Percentiles rank a stretch among this genome's conserved stretches.
Conservation (phyloP, 2,797 vertebrate species). For the Balearica regulorum region DNA sequence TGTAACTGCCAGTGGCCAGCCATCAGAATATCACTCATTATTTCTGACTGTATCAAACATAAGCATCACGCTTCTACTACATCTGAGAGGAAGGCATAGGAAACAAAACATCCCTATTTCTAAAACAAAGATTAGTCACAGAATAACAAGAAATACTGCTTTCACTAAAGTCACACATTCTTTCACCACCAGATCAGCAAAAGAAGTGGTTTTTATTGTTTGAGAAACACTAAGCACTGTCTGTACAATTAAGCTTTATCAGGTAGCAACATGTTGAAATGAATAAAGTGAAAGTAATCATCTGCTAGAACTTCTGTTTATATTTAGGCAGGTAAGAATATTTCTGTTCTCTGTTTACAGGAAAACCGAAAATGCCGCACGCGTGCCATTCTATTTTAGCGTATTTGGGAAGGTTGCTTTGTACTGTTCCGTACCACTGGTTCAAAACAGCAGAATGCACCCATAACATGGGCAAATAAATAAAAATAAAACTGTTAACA, state of each 20-base stretch:
- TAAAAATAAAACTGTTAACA: background rate
- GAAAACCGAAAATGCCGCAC: background rate
- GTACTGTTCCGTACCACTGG: background rate
- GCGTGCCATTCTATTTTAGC: accelerated
- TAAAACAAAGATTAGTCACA: background rate
- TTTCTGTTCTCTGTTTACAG: background rate
- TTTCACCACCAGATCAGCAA: background rate
- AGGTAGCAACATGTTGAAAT: background rate
- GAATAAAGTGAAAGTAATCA: background rate
- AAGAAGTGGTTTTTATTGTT: background rate
- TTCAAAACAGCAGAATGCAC: background rate
- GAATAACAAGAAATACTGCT: background rate
- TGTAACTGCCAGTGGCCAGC: background rate
- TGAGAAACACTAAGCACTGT: background rate
- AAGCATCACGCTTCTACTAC: background rate
- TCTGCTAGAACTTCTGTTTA: background rate
- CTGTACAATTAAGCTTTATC: background rate
- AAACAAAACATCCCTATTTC: background rate
- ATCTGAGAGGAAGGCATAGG: background rate
- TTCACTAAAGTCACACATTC: background rate
- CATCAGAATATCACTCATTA: background rate
- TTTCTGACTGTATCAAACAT: background rate
- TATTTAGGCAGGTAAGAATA: background rate
- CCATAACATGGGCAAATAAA: background rate
- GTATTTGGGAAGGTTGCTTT: background rate